phyloP scores from a whole-genome alignment of 2,113 vertebrate species.

The Gila orcuttii region DNA sequence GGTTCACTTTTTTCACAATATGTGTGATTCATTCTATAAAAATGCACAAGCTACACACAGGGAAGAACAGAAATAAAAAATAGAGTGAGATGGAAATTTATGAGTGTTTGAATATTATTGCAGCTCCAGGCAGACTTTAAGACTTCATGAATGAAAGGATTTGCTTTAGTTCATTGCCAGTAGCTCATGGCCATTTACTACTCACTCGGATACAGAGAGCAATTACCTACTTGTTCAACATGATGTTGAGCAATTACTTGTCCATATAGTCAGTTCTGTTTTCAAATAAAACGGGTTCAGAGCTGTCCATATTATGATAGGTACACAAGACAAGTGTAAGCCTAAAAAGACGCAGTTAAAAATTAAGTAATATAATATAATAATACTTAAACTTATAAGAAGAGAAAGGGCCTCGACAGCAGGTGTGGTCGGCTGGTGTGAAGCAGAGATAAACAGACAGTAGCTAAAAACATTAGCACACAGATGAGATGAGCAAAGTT shows the following conservation, averaged over 20 bases:
- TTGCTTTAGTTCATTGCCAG: neutral
- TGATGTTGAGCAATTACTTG: slow-evolving; percentile 6
- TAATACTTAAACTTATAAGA: neutral
- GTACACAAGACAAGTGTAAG: neutral
- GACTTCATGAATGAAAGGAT: neutral
- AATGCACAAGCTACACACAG: neutral
- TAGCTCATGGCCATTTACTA: slow-evolving; percentile 34
- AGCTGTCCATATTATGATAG: neutral
- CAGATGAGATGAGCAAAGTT: neutral
- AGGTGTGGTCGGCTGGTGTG: neutral
- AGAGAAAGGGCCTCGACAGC: neutral
- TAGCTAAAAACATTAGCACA: neutral
- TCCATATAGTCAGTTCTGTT: neutral
- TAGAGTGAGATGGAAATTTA: neutral
- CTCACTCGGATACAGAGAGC: slow-evolving; percentile 18
- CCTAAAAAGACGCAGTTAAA: neutral
- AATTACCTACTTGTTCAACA: slow-evolving; percentile 26
- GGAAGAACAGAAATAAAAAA: neutral
- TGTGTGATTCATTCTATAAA: slow-evolving; percentile 25
- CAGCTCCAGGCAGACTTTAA: slow-evolving; percentile 20
- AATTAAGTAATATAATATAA: neutral
- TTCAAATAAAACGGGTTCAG: neutral
- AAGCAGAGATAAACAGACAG: neutral
- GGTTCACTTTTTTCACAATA: slow-evolving; percentile 9
- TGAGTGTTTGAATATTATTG: slow-evolving; percentile 10